Percentiles rank a stretch among this genome's conserved stretches.
These are phyloP conservation scores for Calypte anna DNA, from an alignment of 2,113 vertebrate species.

Conservation along the genomic window DNA sequence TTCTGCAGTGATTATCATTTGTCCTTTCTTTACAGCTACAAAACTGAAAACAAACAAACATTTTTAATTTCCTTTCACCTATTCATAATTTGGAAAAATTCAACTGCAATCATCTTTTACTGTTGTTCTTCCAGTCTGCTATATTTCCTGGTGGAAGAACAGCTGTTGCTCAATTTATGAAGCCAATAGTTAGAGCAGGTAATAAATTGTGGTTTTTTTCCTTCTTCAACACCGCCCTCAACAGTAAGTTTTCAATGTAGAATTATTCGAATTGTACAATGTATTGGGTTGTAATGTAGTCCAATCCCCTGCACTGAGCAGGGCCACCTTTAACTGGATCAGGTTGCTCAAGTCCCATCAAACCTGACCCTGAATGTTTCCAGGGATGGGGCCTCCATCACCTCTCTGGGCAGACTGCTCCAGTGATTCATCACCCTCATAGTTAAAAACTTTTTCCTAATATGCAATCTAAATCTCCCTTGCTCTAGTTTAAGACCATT, in stretches of 20 bases:
- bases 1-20: neutral
- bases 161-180: neutral
- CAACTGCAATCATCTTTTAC: neutral
- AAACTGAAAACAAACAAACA: neutral
- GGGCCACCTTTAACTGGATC: no score
- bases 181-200: neutral
- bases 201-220: neutral
- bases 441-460: no score
- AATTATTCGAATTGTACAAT: no score
- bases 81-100: neutral
- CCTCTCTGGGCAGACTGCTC: no score
- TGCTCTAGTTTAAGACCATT: no score
- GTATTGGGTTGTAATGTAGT: no score
- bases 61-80: conserved; percentile 15
- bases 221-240: neutral
- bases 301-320: no score
- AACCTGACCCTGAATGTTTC: no score
- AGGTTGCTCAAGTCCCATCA: no score
- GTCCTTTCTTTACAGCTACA: neutral
- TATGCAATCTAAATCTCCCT: no score
- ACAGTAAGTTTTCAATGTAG: neutral
- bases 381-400: no score
- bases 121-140: neutral
- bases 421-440: no score
- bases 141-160: neutral